A percentile compares a stretch with the other conserved stretches of the same genome.
Conservation (phyloP, 2,888 invertebrate species). For the Tinea semifulvella region DNA sequence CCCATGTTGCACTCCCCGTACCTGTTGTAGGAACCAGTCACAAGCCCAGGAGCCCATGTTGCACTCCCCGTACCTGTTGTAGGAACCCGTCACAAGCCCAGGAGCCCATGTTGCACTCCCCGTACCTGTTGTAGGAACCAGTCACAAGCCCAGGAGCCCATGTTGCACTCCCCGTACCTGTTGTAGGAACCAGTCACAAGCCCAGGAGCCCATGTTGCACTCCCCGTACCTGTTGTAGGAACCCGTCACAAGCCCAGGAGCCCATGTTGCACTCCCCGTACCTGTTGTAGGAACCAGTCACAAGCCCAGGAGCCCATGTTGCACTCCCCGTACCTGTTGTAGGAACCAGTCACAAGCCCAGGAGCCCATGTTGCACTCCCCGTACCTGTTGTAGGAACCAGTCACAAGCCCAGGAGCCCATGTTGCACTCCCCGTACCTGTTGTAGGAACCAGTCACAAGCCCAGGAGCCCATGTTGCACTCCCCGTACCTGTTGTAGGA, state of each 20-base stretch:
- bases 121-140: constrained; percentile 64
- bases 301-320: constrained; percentile 78
- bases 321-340: constrained; percentile 70
- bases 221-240: constrained; percentile 64
- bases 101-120: constrained; percentile 80
- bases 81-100: constrained; percentile 76
- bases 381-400: constrained; percentile 64
- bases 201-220: constrained; percentile 79
- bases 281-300: constrained; percentile 70
- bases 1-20: constrained; percentile 78
- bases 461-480: constrained; percentile 79
- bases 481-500: constrained; percentile 64
- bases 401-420: constrained; percentile 79
- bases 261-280: constrained; percentile 78
- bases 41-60: constrained; percentile 78
- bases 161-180: constrained; percentile 72
- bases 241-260: constrained; percentile 76
- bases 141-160: constrained; percentile 79
- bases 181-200: constrained; percentile 72
- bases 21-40: constrained; percentile 70
- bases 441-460: constrained; percentile 72
- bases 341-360: constrained; percentile 76
- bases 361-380: constrained; percentile 80
- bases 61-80: constrained; percentile 69
- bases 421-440: constrained; percentile 72